A percentile compares a stretch with the other conserved stretches of the same genome.
These are phyloP conservation scores for Fregetta grallaria DNA, from an alignment of 2,113 vertebrate species.

Conservation along the genomic window DNA sequence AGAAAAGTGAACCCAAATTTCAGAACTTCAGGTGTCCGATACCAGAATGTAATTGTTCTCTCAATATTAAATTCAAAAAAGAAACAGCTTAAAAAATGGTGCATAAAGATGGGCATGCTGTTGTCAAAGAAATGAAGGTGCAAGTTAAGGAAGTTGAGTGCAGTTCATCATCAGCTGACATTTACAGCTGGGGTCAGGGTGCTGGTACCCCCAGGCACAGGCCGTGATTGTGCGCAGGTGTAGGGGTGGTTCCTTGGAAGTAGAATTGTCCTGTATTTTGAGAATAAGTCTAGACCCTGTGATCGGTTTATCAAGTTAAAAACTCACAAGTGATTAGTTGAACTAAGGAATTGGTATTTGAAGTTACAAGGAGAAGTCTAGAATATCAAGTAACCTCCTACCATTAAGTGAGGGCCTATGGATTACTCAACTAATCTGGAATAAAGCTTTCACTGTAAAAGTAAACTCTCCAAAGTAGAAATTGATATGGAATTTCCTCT, in stretches of 20 bases:
- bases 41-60: background rate
- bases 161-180: background rate
- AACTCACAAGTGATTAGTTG: background rate
- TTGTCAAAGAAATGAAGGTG: background rate
- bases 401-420: background rate
- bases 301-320: background rate
- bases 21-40: background rate
- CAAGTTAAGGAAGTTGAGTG: background rate
- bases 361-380: background rate
- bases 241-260: background rate
- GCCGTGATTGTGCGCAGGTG: background rate
- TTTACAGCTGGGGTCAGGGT: background rate
- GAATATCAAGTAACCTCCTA: background rate
- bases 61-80: background rate
- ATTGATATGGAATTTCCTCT: conserved; percentile 42
- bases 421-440: conserved; percentile 18
- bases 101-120: background rate
- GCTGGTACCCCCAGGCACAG: background rate
- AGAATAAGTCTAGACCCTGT: background rate
- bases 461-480: conserved; percentile 41
- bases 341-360: background rate
- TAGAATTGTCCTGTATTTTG: background rate
- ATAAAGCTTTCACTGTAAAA: conserved; percentile 42
- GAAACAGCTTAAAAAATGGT: background rate
- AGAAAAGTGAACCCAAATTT: background rate